phyloP scores from a whole-genome alignment of 2,113 vertebrate genomes.

The Myotis yumanensis region DNA sequence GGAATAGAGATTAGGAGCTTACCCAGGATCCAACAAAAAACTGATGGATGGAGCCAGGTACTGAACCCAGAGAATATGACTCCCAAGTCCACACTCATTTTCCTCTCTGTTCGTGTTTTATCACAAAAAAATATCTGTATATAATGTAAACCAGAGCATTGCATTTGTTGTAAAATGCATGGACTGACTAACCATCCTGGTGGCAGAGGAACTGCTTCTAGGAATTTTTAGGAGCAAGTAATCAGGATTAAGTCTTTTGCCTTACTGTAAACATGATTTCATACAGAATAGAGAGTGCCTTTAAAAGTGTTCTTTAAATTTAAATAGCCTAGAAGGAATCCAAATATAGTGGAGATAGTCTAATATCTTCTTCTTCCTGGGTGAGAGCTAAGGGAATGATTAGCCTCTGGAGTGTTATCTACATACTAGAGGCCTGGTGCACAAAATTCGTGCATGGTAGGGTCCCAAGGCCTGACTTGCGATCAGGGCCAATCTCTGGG shows the following conservation, averaged over 20 bases:
- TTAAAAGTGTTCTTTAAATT: neutral
- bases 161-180: neutral
- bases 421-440: neutral
- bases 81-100: neutral
- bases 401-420: slow-evolving; percentile 16
- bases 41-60: neutral
- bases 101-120: neutral
- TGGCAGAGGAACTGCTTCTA: neutral
- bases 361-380: neutral
- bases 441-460: no score
- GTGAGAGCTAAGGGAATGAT: neutral
- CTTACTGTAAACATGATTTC: slow-evolving; percentile 5
- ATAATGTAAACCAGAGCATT: neutral
- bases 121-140: neutral
- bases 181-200: neutral
- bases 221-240: neutral
- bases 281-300: neutral
- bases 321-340: neutral
- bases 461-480: no score
- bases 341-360: neutral
- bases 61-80: neutral
- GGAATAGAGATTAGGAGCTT: neutral
- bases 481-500: no score
- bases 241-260: neutral
- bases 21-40: neutral